These are phyloP conservation scores for Ochotona princeps DNA, from an alignment of 2,113 vertebrate species.

Conservation along the genomic window DNA sequence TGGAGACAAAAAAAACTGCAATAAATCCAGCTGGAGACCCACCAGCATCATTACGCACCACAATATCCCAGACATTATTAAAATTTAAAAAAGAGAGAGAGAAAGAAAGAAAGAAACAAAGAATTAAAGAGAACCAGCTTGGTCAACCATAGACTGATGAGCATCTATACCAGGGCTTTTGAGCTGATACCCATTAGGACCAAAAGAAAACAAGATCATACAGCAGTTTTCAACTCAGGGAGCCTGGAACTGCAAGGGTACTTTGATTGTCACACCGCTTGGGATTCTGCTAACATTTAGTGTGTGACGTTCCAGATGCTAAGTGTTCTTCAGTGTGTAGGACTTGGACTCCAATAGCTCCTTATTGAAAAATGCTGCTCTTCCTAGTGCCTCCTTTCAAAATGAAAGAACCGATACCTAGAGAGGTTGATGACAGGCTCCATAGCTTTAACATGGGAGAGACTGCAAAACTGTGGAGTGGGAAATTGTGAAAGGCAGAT, in stretches of 20 bases:
- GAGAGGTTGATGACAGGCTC: background rate
- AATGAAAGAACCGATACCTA: background rate
- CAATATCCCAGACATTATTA: background rate
- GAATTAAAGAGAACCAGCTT: background rate
- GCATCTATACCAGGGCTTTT: background rate
- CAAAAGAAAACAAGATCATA: background rate
- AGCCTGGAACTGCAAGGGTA: background rate
- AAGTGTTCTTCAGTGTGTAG: background rate
- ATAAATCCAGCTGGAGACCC: no score
- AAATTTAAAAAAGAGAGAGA: no score
- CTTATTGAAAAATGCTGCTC: background rate
- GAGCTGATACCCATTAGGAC: background rate
- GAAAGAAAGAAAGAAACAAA: no score
- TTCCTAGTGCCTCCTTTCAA: background rate
- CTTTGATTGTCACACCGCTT: background rate
- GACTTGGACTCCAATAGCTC: background rate
- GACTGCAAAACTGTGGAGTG: background rate
- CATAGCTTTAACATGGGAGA: background rate
- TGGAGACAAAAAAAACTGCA: no score
- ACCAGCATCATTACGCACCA: no score
- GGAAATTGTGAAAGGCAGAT: background rate
- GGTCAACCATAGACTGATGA: background rate
- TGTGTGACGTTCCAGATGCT: background rate
- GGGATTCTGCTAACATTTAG: background rate
- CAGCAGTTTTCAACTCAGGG: background rate